Percentiles rank a stretch among this genome's conserved stretches.
Conservation (phyloP, 2,113 vertebrate genomes). For the Nannospalax galili region DNA sequence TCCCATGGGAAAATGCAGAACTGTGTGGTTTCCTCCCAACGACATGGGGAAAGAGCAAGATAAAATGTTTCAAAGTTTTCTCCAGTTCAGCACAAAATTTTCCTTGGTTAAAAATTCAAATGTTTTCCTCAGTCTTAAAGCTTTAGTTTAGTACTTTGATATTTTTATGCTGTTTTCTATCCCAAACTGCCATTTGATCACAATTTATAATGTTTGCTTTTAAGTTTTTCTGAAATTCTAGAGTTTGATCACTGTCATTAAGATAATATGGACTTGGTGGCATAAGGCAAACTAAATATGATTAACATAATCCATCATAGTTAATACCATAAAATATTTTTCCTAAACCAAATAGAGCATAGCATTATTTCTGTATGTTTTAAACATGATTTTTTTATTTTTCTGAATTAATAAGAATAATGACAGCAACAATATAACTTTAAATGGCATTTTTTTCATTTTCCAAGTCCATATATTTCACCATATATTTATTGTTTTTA, state of each 20-base stretch:
- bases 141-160: neutral
- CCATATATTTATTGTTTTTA: neutral
- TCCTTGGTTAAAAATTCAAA: neutral
- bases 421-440: neutral
- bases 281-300: neutral
- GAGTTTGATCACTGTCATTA: neutral
- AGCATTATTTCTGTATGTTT: neutral
- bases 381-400: neutral
- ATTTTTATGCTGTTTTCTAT: neutral
- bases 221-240: neutral
- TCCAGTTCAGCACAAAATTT: neutral
- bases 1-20: neutral
- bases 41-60: neutral
- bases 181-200: neutral
- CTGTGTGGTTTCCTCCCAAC: neutral
- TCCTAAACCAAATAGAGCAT: neutral
- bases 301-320: neutral
- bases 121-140: neutral
- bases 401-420: neutral
- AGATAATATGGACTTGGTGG: neutral
- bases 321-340: constrained; percentile 14
- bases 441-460: constrained; percentile 32
- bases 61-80: neutral
- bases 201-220: neutral
- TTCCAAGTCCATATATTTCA: neutral